phyloP scores from a whole-genome alignment of 2,797 vertebrate species.

The Acanthopagrus latus region DNA sequence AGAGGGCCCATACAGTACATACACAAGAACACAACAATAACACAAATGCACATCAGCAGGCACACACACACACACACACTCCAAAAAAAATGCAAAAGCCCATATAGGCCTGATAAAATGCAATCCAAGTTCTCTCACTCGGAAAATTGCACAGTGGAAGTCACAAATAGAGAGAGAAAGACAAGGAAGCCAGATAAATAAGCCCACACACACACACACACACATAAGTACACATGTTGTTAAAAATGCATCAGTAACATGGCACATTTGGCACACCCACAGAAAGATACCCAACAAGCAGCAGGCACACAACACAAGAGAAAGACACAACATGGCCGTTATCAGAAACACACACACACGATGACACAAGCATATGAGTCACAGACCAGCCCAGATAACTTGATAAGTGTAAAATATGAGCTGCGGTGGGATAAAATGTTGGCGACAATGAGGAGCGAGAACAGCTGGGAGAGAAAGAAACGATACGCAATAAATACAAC shows the following conservation, averaged over 20 bases:
- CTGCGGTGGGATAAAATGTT: slow-evolving; percentile 27
- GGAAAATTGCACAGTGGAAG: slow-evolving; percentile 74
- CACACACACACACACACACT: slow-evolving; percentile 12
- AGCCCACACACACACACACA: neutral
- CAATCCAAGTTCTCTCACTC: slow-evolving; percentile 68
- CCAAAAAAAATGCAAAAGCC: slow-evolving; percentile 37
- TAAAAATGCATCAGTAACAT: slow-evolving; percentile 41
- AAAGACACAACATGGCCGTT: slow-evolving; percentile 1
- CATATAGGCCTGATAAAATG: slow-evolving; percentile 55
- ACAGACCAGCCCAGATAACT: slow-evolving; percentile 39
- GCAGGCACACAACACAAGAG: neutral
- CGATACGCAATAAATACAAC: slow-evolving; percentile 47
- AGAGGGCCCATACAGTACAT: neutral
- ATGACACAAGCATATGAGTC: slow-evolving; percentile 31
- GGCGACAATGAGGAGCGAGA: slow-evolving; percentile 16
- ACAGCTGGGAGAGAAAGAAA: slow-evolving; percentile 18
- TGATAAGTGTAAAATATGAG: slow-evolving; percentile 53
- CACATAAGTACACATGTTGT: slow-evolving; percentile 22
- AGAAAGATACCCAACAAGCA: slow-evolving; percentile 5
- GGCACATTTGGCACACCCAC: slow-evolving; percentile 26
- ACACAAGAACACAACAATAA: slow-evolving; percentile 10
- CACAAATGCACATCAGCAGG: slow-evolving; percentile 13
- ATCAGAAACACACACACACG: slow-evolving; percentile 2
- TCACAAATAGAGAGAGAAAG: slow-evolving; percentile 59
- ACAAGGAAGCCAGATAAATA: slow-evolving; percentile 46